These are phyloP conservation scores for Eriosoma lanigerum DNA, from an alignment of 1,140 invertebrate genomes.

Conservation along the genomic window DNA sequence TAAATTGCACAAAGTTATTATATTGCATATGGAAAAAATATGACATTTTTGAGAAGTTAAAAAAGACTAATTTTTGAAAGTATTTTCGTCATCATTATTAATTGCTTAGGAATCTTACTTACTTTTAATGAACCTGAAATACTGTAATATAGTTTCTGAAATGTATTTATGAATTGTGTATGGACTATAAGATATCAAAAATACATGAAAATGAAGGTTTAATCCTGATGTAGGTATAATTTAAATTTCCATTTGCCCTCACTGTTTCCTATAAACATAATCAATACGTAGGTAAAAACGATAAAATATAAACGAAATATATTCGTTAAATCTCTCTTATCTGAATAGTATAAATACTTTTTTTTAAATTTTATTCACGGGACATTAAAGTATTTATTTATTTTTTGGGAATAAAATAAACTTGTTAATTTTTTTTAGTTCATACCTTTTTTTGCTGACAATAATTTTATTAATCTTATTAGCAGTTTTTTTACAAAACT, in stretches of 20 bases:
- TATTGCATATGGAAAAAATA: background rate
- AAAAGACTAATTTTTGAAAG: background rate
- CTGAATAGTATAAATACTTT: too few relatives aligned
- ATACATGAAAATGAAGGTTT: background rate
- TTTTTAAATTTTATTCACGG: background rate
- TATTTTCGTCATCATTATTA: background rate
- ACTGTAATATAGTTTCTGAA: background rate
- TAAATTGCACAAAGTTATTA: too few relatives aligned
- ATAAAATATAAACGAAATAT: background rate
- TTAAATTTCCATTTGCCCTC: background rate
- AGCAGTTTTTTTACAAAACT: background rate
- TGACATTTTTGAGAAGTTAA: background rate
- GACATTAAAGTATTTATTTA: too few relatives aligned
- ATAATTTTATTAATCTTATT: too few relatives aligned
- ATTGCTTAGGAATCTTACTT: too few relatives aligned
- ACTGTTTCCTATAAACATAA: background rate
- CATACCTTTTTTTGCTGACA: too few relatives aligned
- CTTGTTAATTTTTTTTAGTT: too few relatives aligned
- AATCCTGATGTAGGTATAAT: background rate
- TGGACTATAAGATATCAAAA: constrained; percentile 10
- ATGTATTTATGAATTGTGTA: constrained; percentile 18
- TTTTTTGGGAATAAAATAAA: too few relatives aligned
- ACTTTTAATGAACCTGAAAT: background rate
- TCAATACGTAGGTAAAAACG: background rate
- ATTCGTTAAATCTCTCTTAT: background rate